Evolutionary conservation across 64 coral and sea anemone genomes (phyloP), one percentile per base, ranked within the genome.

Genomic region (Stichodactyla helianthus): DNA sequence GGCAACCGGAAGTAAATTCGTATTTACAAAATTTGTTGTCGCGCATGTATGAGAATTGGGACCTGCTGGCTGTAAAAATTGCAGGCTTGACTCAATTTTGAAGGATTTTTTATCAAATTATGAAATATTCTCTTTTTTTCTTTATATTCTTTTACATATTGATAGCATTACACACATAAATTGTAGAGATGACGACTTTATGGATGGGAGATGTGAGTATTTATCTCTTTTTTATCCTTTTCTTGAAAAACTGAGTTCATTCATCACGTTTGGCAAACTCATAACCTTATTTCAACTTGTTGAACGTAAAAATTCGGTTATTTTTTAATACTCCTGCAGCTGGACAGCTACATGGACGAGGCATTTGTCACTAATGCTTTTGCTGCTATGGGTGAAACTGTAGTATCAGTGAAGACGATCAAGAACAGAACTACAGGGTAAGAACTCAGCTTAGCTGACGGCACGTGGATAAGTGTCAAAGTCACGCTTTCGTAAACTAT

Each of bases 191-290:
- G 97, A 85, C 90, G 13, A 99, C 82, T 59, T 79, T 99, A 59
- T 99, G 97, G 97, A 99, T 99, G 97, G 97, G 97, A 63, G 97
- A 99, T 93, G 97, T 99, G 82, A 92, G 93, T 93, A 71, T 74
- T 74, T n/a, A 0, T 74, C 25, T 74, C 5, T 68, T 20, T 67
- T 22, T 22, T 7, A 4, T 68, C n/a, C n/a, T 59, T 28, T 7
- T 17, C 54, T 77, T 50, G 9, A 77, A 77, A 19, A 10, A 77
- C 9, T 26, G 9, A 77, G 18, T 44, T 2, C 10, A 23, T 10
- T 77, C 10, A 23, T 77, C 9, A 77, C 50, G 26, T 52, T 83
- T n/a, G 20, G 53, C 11, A 31, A 44, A 44, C 2, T 44, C 35
- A 85, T 16, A 85, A 35, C 8, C 7, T 83, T 53, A 52, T 52